phyloP scores from a whole-genome alignment of 2,888 invertebrate genomes.

The Cephus runcator region DNA sequence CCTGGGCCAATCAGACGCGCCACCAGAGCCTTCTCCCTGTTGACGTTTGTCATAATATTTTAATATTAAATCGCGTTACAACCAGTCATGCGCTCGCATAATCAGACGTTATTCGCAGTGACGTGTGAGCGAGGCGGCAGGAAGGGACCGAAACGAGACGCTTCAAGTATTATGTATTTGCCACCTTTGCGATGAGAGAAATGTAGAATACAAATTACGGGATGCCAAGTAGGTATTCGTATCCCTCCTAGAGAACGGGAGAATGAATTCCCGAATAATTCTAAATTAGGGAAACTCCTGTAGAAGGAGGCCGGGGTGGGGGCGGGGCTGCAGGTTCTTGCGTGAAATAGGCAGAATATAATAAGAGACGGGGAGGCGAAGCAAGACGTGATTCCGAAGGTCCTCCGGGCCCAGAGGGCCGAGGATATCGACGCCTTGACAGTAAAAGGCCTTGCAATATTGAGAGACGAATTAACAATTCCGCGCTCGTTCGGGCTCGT shows the following conservation, averaged over 20 bases:
- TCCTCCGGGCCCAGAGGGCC: not conserved
- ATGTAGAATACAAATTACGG: conserved; percentile 60
- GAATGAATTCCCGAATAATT: conserved; percentile 52
- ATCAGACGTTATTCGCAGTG: conserved; percentile 55
- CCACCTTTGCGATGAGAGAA: conserved; percentile 50
- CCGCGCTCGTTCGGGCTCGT: conserved; percentile 46
- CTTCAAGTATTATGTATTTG: conserved; percentile 31
- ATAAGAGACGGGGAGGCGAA: too few relatives aligned
- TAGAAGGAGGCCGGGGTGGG: conserved; percentile 25
- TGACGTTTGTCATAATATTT: conserved; percentile 67
- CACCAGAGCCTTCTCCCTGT: conserved; percentile 56
- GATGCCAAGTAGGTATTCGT: too few relatives aligned
- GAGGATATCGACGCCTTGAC: not conserved
- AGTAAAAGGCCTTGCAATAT: conserved; percentile 50
- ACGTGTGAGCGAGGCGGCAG: conserved; percentile 26
- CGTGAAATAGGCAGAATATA: too few relatives aligned
- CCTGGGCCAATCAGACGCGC: conserved; percentile 59
- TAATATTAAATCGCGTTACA: conserved; percentile 66
- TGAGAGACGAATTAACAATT: conserved; percentile 59
- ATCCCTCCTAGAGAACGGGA: conserved; percentile 16
- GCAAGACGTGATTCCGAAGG: too few relatives aligned
- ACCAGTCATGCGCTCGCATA: conserved; percentile 64
- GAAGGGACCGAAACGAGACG: conserved; percentile 8
- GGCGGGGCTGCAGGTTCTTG: not conserved
- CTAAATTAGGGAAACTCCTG: conserved; percentile 32